Percentiles rank a stretch among this genome's conserved stretches.
Evolutionary conservation across 2,113 vertebrate species (phyloP).

Genomic region (Burhinus oedicnemus): DNA sequence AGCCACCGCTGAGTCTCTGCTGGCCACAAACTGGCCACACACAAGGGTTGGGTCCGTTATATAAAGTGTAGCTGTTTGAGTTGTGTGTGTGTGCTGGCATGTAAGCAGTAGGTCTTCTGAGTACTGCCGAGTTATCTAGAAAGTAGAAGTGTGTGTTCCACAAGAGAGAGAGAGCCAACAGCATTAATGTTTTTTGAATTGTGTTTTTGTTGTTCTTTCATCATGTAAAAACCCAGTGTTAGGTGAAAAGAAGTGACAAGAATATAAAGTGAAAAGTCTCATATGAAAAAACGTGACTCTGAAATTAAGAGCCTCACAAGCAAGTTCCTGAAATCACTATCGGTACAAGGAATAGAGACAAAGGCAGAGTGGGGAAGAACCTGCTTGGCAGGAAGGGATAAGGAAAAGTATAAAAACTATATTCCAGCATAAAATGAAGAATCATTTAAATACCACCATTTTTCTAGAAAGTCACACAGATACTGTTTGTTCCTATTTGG

Average conservation of each 20-base stretch:
- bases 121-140: background rate
- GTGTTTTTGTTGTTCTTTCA: background rate
- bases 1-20: rapidly evolving
- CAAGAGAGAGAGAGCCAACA: background rate
- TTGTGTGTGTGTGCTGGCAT: background rate
- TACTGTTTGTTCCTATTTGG: no score
- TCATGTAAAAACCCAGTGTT: background rate
- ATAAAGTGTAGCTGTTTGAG: background rate
- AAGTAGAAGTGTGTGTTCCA: background rate
- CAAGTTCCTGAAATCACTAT: background rate
- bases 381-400: background rate
- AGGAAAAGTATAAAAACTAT: background rate
- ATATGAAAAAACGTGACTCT: background rate
- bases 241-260: background rate
- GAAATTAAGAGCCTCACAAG: background rate
- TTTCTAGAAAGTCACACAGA: background rate
- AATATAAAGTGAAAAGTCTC: background rate
- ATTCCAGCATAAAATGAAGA: background rate
- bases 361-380: background rate
- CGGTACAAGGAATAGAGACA: background rate
- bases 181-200: background rate
- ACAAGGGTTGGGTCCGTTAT: background rate
- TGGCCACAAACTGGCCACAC: background rate
- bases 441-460: background rate
- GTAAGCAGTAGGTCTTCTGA: background rate